A percentile compares a stretch with the other conserved stretches of the same genome.
Evolutionary conservation across 2,797 vertebrate species (phyloP).

Genomic region (Onychomys leucogaster): DNA sequence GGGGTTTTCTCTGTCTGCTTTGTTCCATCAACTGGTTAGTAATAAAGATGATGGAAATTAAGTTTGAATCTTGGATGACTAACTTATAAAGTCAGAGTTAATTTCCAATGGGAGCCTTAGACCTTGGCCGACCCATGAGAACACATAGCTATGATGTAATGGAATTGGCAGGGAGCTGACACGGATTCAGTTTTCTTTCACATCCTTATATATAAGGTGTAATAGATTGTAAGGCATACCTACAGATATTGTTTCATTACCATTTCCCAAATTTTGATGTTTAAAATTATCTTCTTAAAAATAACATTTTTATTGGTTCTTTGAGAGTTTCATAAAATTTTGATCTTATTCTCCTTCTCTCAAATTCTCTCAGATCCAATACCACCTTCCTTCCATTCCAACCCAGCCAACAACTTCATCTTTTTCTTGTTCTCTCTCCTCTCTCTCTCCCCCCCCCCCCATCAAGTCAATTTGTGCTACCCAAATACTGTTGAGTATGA

Average conservation of each 20-base stretch:
- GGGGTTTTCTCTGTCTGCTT: neutral
- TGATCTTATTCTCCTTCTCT: neutral
- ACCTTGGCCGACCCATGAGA: neutral
- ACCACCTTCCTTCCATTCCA: neutral
- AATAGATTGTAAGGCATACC: neutral
- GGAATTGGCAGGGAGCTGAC: neutral
- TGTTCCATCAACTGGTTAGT: neutral
- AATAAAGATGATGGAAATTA: slow-evolving; percentile 13
- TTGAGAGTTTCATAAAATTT: neutral
- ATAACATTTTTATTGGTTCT: neutral
- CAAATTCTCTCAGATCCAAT: too few species aligned
- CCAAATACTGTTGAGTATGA: neutral
- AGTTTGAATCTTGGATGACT: neutral
- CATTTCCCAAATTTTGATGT: neutral
- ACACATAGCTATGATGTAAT: neutral
- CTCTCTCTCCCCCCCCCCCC: neutral
- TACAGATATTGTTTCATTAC: neutral
- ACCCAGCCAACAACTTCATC: too few species aligned
- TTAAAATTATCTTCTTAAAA: neutral
- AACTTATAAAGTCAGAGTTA: neutral
- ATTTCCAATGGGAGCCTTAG: neutral
- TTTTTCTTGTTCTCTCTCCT: neutral
- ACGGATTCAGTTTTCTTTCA: neutral
- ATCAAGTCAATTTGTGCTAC: neutral
- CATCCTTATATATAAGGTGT: neutral